These are phyloP conservation scores for Nomada fabriciana DNA, from an alignment of 2,888 invertebrate genomes.

Conservation along the genomic window DNA sequence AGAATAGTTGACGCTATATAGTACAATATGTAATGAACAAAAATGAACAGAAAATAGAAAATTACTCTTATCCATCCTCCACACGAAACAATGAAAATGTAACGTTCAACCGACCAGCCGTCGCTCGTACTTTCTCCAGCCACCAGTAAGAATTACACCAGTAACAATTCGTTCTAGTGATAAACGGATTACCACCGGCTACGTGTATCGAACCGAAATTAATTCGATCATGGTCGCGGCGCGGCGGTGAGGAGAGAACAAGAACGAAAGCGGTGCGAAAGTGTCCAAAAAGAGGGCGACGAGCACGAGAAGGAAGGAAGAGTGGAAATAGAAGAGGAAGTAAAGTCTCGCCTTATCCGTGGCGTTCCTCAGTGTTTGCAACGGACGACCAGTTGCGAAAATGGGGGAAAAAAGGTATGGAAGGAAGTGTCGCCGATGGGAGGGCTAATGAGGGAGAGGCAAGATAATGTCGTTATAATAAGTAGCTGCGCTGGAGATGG, in stretches of 20 bases:
- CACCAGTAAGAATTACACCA: slow-evolving; percentile 21
- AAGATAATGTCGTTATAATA: slow-evolving; percentile 79
- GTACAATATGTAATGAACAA: neutral
- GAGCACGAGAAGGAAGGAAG: too few species aligned
- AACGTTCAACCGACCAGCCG: slow-evolving; percentile 21
- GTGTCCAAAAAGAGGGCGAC: neutral
- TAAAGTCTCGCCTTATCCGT: slow-evolving; percentile 44
- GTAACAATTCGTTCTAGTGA: slow-evolving; percentile 47
- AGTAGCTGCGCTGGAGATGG: slow-evolving; percentile 72
- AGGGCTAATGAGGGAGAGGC: slow-evolving; percentile 73
- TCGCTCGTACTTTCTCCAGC: slow-evolving; percentile 1
- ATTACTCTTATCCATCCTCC: neutral
- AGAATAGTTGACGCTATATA: too few species aligned
- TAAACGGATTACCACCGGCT: slow-evolving; percentile 74
- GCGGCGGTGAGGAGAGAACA: neutral
- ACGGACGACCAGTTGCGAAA: slow-evolving; percentile 34
- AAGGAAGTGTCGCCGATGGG: slow-evolving; percentile 70
- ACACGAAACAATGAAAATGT: neutral
- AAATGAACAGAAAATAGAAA: neutral
- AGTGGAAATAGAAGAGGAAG: neutral
- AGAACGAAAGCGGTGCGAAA: neutral
- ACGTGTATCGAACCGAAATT: slow-evolving; percentile 75
- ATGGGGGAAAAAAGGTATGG: slow-evolving; percentile 46
- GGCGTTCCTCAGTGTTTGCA: slow-evolving; percentile 48
- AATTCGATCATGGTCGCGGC: slow-evolving; percentile 53